These are phyloP conservation scores for Carduelis carduelis DNA, from an alignment of 2,797 vertebrate genomes.

Conservation along the genomic window DNA sequence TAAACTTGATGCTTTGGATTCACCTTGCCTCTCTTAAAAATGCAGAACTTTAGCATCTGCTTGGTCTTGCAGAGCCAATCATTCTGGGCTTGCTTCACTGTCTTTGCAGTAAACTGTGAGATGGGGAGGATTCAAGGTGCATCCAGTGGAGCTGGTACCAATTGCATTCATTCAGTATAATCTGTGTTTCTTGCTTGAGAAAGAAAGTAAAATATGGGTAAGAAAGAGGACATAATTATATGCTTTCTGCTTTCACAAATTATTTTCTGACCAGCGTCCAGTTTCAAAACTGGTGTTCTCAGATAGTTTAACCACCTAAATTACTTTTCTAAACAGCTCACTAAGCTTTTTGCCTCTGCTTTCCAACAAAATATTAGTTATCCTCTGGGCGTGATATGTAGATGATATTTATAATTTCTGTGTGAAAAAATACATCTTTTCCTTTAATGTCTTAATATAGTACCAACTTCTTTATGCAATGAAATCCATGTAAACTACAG, in stretches of 20 bases:
- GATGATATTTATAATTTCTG: background rate
- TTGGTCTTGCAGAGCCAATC: background rate
- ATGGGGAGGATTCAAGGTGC: background rate
- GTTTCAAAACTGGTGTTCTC: background rate
- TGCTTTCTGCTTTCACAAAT: background rate
- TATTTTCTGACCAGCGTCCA: background rate
- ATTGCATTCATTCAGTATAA: background rate
- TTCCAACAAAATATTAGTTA: background rate
- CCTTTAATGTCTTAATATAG: background rate
- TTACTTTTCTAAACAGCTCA: background rate
- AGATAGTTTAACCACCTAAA: background rate
- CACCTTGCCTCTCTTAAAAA: background rate
- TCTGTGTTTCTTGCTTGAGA: background rate
- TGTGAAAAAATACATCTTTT: background rate
- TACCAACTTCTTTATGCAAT: background rate
- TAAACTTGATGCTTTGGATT: background rate
- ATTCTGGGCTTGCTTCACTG: background rate
- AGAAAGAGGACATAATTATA: background rate
- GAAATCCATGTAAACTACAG: background rate
- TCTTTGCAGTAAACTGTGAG: background rate
- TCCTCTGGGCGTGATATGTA: background rate
- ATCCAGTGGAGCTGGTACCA: background rate
- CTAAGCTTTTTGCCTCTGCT: background rate
- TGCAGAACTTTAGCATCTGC: background rate
- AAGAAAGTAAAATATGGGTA: background rate